phyloP scores from a whole-genome alignment of 2,797 vertebrate genomes.

The Vireo griseus region DNA sequence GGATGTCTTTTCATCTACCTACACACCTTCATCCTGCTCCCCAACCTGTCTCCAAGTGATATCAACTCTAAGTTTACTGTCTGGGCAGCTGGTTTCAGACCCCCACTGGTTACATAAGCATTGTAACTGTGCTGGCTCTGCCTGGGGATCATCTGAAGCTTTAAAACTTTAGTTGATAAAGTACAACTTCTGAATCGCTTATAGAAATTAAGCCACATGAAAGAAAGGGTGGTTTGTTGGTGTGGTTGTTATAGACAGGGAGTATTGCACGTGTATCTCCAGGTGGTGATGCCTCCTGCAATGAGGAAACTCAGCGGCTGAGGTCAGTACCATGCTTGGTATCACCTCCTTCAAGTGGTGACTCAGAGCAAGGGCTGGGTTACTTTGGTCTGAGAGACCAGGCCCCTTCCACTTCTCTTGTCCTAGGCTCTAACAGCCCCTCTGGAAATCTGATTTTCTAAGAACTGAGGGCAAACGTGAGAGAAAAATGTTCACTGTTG shows the following conservation, averaged over 20 bases:
- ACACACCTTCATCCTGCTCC: background rate
- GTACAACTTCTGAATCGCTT: background rate
- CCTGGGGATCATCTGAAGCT: background rate
- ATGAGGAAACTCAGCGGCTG: background rate
- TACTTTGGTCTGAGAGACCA: background rate
- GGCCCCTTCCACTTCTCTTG: background rate
- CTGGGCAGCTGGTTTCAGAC: background rate
- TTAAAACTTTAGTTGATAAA: background rate
- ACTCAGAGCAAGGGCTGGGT: background rate
- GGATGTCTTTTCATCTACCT: background rate
- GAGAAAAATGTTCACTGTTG: background rate
- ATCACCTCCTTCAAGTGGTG: background rate
- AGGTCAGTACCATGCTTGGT: background rate
- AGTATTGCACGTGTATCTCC: background rate
- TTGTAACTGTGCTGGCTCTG: background rate
- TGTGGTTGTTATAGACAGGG: background rate
- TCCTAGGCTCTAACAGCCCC: background rate
- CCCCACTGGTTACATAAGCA: background rate
- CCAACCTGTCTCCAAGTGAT: background rate
- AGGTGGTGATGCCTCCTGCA: background rate
- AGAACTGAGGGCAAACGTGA: background rate
- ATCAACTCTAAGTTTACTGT: too few relatives aligned
- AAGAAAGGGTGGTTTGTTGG: background rate
- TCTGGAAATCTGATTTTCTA: background rate
- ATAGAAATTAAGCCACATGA: background rate